Conservation (phyloP, 1,140 invertebrate species). For the Meloidogyne chitwoodi region DNA sequence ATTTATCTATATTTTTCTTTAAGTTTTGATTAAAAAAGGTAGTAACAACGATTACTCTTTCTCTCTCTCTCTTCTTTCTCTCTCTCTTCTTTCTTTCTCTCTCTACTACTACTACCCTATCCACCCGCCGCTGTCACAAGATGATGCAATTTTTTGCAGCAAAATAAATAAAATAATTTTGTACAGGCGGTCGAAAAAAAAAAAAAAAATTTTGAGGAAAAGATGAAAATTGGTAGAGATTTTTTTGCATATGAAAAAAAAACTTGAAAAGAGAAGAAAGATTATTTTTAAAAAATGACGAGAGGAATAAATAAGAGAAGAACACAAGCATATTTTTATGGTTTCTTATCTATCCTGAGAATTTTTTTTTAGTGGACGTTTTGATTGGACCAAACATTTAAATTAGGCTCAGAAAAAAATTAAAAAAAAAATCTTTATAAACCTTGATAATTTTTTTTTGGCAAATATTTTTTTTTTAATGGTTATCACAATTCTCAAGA, state of each 20-base stretch:
- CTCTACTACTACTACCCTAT: no score
- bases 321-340: background rate
- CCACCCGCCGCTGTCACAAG: background rate
- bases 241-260: background rate
- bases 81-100: no score
- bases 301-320: background rate
- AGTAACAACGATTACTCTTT: background rate
- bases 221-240: background rate
- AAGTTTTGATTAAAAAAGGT: background rate
- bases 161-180: background rate
- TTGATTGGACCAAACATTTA: no score
- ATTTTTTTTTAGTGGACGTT: background rate
- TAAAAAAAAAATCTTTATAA: no score
- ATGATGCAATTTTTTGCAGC: background rate
- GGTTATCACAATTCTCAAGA: no score
- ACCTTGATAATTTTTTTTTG: no score
- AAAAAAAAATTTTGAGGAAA: no score
- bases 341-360: background rate
- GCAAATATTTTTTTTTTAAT: no score
- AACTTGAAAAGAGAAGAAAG: background rate
- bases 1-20: background rate
- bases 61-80: no score
- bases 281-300: background rate
- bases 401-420: no score
- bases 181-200: background rate